phyloP scores from a whole-genome alignment of 2,888 invertebrate genomes.

The Eupithecia vulgata region DNA sequence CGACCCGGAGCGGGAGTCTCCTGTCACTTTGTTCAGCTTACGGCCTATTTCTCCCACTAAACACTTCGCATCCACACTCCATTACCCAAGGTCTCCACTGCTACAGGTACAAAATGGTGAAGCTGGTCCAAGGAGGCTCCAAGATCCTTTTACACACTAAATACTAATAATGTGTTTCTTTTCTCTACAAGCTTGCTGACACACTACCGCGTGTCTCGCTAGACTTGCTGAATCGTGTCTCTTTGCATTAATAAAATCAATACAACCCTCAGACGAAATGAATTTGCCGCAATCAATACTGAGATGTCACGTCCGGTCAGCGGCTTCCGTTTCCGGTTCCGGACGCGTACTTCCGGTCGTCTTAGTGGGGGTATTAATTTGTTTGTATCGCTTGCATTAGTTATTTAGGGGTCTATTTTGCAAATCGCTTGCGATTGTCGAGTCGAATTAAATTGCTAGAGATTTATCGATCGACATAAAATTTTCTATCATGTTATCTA shows the following conservation, averaged over 20 bases:
- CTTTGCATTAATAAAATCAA: conserved; percentile 21
- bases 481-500: background rate
- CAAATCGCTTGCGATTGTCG: background rate
- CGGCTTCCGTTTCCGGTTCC: conserved; percentile 65
- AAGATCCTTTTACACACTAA: no score
- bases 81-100: no score
- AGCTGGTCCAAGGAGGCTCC: no score
- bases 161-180: no score
- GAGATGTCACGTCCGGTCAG: conserved; percentile 69
- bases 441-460: background rate
- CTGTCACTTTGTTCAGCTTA: no score
- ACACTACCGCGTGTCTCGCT: background rate
- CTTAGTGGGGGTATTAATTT: conserved; percentile 43
- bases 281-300: conserved; percentile 75
- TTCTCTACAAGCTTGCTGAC: background rate
- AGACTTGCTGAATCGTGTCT: background rate
- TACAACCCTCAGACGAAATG: conserved; percentile 51
- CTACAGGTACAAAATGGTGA: no score
- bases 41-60: no score
- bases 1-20: no score
- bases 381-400: conserved; percentile 35
- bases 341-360: conserved; percentile 58
- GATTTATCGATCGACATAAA: background rate
- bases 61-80: no score
- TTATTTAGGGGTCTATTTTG: background rate